Evolutionary conservation across 2,797 vertebrate genomes (phyloP).

Genomic region (Myotis findleyi): DNA sequence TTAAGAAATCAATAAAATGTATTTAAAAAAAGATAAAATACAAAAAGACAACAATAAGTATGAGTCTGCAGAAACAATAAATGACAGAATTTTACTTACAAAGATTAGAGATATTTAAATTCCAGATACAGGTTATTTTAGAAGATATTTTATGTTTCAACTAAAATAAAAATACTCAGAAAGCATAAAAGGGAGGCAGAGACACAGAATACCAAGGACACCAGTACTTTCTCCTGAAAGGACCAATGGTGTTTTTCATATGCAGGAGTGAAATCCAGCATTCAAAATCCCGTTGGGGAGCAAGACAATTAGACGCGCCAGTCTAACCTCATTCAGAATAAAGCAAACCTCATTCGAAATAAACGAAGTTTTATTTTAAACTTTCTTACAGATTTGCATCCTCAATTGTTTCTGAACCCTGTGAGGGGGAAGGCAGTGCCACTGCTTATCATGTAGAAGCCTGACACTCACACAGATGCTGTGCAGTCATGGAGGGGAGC

Average conservation of each 20-base stretch:
- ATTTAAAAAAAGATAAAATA: background rate
- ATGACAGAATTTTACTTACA: background rate
- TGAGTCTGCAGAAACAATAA: background rate
- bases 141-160: conserved; percentile 18
- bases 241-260: background rate
- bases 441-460: background rate
- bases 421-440: background rate
- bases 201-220: no score
- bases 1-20: no score
- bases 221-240: no score
- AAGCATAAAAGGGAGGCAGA: background rate
- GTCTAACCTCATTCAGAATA: background rate
- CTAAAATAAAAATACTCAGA: background rate
- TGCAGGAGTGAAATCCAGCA: background rate
- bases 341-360: background rate
- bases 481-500: background rate
- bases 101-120: background rate
- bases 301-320: background rate
- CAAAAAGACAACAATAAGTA: background rate
- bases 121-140: background rate
- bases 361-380: background rate
- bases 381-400: background rate
- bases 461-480: background rate
- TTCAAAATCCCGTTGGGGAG: background rate
- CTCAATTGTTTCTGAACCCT: background rate